Base-by-base conservation (phyloP, 2,113 vertebrate species). In the Tychaedon coryphoeus region DNA sequence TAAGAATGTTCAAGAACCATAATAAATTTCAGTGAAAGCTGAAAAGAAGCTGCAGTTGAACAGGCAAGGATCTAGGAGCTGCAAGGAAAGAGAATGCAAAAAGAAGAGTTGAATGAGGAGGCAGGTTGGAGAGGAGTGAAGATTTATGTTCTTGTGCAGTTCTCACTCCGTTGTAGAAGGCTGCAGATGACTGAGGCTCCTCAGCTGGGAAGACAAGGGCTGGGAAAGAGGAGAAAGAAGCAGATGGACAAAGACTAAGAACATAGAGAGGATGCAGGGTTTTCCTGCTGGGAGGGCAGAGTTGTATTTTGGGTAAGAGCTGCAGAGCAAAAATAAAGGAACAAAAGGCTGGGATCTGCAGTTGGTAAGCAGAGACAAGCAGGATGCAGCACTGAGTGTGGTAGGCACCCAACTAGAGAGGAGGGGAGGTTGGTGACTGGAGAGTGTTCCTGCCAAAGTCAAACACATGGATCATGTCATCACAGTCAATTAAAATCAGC, bases 321-420 rank as follows among this genome's bases (percentile, higher is more conserved):
- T 89, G 89, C 50, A 50, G 28, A 12, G 26, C 5, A 10, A 15
- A 61, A 54, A 3, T 28, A 5, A n/a, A 66, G n/a, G 16, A 73
- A 14, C 24, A 8, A 16, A 66, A 62, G 34, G 1, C 20, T 57
- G 42, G 47, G 33, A 34, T 47, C 14, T 54, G 67, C 14, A 24
- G 19, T 1, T 47, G 42, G 18, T 24, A 25, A 34, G n/a, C 36
- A 71, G 53, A 31, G 53, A n/a, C 5, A 3, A 48, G 70, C 51
- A 36, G 31, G 50, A 19, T 24, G 50, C 62, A 47, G 45, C 5
- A 4, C 17, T 12, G 82, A 7, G 28, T 8, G 12, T 28, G 13
- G 53, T 2, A 22, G 36, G 13, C 10, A 31, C 29, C 2, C 48
- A 23, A 12, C 0, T 2, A 2, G 20, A 70, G 45, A 53, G 33